A percentile compares a stretch with the other conserved stretches of the same genome.
phyloP scores from a whole-genome alignment of 2,113 vertebrate species.

The Python bivittatus region DNA sequence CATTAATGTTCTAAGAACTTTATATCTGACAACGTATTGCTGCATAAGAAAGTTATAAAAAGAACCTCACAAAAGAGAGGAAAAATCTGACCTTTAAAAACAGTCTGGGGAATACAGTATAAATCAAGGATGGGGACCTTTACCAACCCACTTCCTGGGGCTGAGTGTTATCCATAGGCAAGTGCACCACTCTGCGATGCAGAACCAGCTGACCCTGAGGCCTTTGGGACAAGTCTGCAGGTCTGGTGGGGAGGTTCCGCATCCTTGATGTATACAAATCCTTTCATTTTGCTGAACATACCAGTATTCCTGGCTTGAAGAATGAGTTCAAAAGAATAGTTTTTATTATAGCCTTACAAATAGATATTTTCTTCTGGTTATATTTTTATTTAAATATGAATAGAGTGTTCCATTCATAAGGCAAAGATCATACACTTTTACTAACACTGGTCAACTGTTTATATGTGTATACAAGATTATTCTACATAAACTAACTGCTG shows the following conservation, averaged over 20 bases:
- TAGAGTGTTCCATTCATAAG: slow-evolving; percentile 59
- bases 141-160: neutral
- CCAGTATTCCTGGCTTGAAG: slow-evolving; percentile 45
- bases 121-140: neutral
- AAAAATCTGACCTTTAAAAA: slow-evolving; percentile 27
- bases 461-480: slow-evolving; percentile 50
- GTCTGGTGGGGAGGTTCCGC: neutral
- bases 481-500: slow-evolving; percentile 48
- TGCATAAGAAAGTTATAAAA: slow-evolving; percentile 3
- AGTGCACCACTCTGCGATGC: neutral
- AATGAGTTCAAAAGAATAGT: slow-evolving; percentile 46
- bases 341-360: slow-evolving; percentile 7
- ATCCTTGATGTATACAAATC: neutral
- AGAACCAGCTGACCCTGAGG: neutral
- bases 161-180: neutral
- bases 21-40: slow-evolving; percentile 12
- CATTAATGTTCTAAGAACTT: slow-evolving; percentile 19
- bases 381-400: slow-evolving; percentile 65
- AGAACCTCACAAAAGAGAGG: neutral
- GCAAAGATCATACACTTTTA: slow-evolving; percentile 66
- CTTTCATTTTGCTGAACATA: neutral
- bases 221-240: neutral
- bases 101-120: slow-evolving; percentile 45
- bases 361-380: slow-evolving; percentile 57
- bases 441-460: slow-evolving; percentile 59